Conservation (phyloP, 1,140 invertebrate genomes). For the Apocrypta bakeri region DNA sequence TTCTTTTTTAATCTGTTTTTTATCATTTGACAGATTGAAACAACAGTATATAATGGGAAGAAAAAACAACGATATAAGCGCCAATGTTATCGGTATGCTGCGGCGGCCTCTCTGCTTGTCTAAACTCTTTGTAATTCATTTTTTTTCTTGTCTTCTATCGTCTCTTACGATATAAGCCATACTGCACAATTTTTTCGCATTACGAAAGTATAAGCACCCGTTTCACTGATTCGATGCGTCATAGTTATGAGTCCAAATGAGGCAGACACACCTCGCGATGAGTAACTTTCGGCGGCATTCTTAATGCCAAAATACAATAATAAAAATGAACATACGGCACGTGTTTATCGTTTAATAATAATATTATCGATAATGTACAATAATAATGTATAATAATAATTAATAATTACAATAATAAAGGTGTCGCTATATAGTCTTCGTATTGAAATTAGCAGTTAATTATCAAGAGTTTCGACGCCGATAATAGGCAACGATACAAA, state of each 20-base stretch:
- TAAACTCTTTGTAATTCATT: neutral
- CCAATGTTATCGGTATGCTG: slow-evolving; percentile 29
- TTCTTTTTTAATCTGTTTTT: slow-evolving; percentile 43
- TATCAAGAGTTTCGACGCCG: neutral
- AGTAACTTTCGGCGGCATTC: slow-evolving; percentile 57
- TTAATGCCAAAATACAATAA: slow-evolving; percentile 52
- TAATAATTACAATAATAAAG: slow-evolving; percentile 47
- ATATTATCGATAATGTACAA: slow-evolving; percentile 45
- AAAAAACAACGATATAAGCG: slow-evolving; percentile 59
- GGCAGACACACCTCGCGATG: slow-evolving; percentile 23
- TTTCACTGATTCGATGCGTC: slow-evolving; percentile 23
- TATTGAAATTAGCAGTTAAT: slow-evolving; percentile 28
- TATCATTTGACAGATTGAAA: slow-evolving; percentile 57
- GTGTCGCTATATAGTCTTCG: slow-evolving; percentile 20
- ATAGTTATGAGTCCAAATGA: slow-evolving; percentile 39
- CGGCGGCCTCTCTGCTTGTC: neutral
- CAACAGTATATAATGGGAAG: slow-evolving; percentile 61
- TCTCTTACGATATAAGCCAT: neutral
- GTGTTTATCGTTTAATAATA: slow-evolving; percentile 39
- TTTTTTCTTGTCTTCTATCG: neutral
- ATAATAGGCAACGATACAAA: slow-evolving; percentile 8
- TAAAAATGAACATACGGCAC: slow-evolving; percentile 29
- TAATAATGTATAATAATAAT: slow-evolving; percentile 48
- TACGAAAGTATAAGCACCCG: slow-evolving; percentile 28
- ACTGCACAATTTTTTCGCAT: slow-evolving; percentile 50